Evolutionary conservation across 2,113 vertebrate species (phyloP), one percentile per base, ranked within the genome.

Genomic region (Plectropomus leopardus): DNA sequence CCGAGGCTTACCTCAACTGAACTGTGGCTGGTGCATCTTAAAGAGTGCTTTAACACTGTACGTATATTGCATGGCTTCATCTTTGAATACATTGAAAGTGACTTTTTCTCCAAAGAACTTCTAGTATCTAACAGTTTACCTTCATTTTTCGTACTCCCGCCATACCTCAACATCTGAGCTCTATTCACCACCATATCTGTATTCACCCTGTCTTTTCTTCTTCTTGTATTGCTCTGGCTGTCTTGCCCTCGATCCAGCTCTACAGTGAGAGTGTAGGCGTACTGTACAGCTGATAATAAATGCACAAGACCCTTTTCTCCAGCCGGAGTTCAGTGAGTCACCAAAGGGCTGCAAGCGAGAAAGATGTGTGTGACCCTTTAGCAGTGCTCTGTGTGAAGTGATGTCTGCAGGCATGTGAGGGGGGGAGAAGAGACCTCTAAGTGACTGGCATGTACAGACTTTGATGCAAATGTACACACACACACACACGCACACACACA

Each of bases 261-360:
- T 47, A 67, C 64, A 72, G 78, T 42, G 70, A 50, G 26, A 68
- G 63, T 66, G 87, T 90, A 77, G 85, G 91, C 70, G 87, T 78
- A 26, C 80, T 60, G 69, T 47, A 70, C 84, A 32, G 23, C 48
- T 58, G 3, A 55, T 85, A 78, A 87, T 80, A 65, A 86, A 87
- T 78, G 68, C 78, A 15, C 63, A 84, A 80, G 44, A 32, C 24
- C 34, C 40, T 81, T 70, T 84, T 34, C 58, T 77, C 80, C 34
- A 23, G 82, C 83, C 72, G 9, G 40, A 83, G 69, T 80, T 78
- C 50, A 44, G 78, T 86, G 87, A 92, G 86, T 84, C 91, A 91
- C 76, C 0, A 4, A 77, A 79, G 45, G 70, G 74, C 76, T 72
- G 48, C 6, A 11, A 81, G 85, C 60, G 0, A 61, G 54, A 44